Evolutionary conservation across 2,888 invertebrate genomes (phyloP), one percentile per base, ranked within the genome.

Genomic region (Encarsia formosa): DNA sequence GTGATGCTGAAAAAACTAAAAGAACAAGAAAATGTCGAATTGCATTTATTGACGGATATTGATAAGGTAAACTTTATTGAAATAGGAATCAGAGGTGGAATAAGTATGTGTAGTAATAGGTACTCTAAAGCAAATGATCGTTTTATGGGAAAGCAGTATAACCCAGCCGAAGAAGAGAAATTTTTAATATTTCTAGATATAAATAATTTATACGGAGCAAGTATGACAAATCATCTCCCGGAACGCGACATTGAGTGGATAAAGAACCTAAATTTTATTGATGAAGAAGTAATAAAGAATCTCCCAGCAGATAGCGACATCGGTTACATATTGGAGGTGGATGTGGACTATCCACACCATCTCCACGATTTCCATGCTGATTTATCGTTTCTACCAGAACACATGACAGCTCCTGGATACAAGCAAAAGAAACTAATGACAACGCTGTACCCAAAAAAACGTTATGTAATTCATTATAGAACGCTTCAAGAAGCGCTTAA

Each of bases 121-220:
- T n/a, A n/a, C n/a, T n/a, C 18, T 18, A 24, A 11, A 38, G 45
- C 38, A 13, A 57, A 54, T 24, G 48, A 57, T 41, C 38, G 20
- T 31, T 57, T 48, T 11, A 48, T 54, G 45, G 47, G 37, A 4
- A 9, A 39, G 19, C 29, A 54, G 23, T 45, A 47, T 35, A 22
- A 52, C 24, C 18, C 13, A 18, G n/a, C 11, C 5, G 18, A 62
- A 58, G 52, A 43, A 3, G 32, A 41, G 4, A 64, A 59, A 11
- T 71, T 62, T 52, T 39, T 73, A 19, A 59, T 63, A 31, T 70
- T 67, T 47, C 57, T 65, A 5, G 70, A 71, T 60, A 64, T 63
- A 0, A 71, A 72, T 52, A 71, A 70, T 57, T 53, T 68, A 11
- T 72, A 70, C 56, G 68, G 67, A 6, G 63, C 62, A 59, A 68